Percentiles rank a stretch among this genome's conserved stretches.
These are phyloP conservation scores for Rhegmatorhina hoffmannsi DNA, from an alignment of 2,113 vertebrate species.

Conservation along the genomic window DNA sequence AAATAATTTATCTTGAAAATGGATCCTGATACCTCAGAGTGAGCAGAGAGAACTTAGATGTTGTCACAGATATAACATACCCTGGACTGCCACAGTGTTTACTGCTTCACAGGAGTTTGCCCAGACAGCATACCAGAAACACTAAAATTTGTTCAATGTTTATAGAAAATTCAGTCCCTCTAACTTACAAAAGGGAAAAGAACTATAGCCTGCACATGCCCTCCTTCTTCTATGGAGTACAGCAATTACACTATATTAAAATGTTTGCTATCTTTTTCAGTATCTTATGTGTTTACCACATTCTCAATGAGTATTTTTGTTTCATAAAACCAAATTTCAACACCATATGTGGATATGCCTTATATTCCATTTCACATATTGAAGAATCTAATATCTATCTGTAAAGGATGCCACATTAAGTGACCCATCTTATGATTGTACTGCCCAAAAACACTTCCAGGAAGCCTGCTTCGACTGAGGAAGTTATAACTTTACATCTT, in stretches of 20 bases:
- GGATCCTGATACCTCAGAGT: background rate
- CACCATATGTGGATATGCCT: background rate
- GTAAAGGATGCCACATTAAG: background rate
- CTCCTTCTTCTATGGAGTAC: background rate
- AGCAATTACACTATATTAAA: background rate
- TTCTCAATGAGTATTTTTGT: background rate
- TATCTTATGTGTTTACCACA: background rate
- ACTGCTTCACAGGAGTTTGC: background rate
- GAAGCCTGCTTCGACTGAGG: background rate
- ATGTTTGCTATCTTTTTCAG: background rate
- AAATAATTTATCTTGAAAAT: constrained; percentile 31
- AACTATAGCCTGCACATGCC: background rate
- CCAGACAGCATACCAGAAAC: background rate
- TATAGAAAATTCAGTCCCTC: background rate
- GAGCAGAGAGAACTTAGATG: background rate
- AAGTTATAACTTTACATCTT: background rate
- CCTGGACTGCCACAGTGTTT: background rate
- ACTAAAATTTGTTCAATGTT: background rate
- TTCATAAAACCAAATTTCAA: background rate
- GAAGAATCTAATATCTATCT: background rate
- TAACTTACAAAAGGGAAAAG: background rate
- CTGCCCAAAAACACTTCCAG: background rate
- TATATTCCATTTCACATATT: background rate
- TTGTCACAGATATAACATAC: background rate
- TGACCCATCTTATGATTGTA: background rate